A percentile compares a stretch with the other conserved stretches of the same genome.
Conservation (phyloP, 2,797 vertebrate species). For the Nothura maculosa region DNA sequence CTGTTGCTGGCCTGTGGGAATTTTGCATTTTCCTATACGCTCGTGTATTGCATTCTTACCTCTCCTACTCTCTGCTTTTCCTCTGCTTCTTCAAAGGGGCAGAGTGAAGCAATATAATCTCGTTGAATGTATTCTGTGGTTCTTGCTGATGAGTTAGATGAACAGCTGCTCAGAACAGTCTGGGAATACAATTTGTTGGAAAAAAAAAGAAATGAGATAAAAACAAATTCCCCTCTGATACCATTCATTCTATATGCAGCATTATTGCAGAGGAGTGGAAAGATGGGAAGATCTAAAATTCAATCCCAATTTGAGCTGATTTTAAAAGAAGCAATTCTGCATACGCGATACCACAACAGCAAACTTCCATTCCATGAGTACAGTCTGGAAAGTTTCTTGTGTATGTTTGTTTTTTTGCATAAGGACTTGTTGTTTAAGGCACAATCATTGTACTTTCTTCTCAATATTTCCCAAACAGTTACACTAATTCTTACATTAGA, state of each 20-base stretch:
- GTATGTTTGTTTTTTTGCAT: background rate
- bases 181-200: slow-evolving; percentile 45
- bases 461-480: background rate
- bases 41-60: background rate
- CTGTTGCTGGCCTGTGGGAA: slow-evolving; percentile 17
- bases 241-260: slow-evolving; percentile 37
- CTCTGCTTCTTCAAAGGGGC: background rate
- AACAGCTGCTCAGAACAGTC: slow-evolving; percentile 60
- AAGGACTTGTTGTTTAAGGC: slow-evolving; percentile 8
- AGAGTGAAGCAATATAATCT: slow-evolving; percentile 34
- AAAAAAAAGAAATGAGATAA: slow-evolving; percentile 18
- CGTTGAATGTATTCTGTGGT: slow-evolving; percentile 32
- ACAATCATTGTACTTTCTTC: slow-evolving; percentile 2
- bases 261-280: slow-evolving; percentile 28
- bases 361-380: slow-evolving; percentile 15
- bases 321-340: slow-evolving; percentile 52
- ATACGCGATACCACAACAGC: background rate
- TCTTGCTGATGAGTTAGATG: slow-evolving; percentile 63
- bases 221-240: slow-evolving; percentile 49
- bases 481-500: background rate
- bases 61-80: slow-evolving; percentile 10
- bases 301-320: slow-evolving; percentile 17
- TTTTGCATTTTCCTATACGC: background rate
- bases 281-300: slow-evolving; percentile 42
- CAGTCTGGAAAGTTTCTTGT: slow-evolving; percentile 1